Percentiles rank a stretch among this genome's conserved stretches.
Conservation (phyloP, 2,797 vertebrate genomes). For the Chanos chanos region DNA sequence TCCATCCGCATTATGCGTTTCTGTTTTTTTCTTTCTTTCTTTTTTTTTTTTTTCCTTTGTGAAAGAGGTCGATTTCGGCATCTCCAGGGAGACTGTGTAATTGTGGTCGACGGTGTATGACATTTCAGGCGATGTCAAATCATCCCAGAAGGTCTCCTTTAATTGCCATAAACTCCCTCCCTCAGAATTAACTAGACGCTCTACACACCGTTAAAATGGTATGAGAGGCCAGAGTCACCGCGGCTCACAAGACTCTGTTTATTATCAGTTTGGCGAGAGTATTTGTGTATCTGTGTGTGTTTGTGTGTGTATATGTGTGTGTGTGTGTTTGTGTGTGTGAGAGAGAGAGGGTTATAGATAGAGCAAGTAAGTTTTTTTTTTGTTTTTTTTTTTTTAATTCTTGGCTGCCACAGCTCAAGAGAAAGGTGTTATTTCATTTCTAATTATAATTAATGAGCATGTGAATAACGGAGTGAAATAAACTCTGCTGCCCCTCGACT, state of each 20-base stretch:
- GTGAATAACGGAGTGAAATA: too few species aligned
- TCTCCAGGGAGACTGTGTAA: conserved; percentile 10
- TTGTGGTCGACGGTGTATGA: conserved; percentile 28
- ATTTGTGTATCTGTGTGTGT: not conserved
- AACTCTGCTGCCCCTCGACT: too few species aligned
- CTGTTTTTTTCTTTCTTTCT: conserved; percentile 1
- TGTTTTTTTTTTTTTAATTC: too few species aligned
- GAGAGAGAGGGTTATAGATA: too few species aligned
- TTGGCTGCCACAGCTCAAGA: not conserved
- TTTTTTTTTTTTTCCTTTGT: not conserved
- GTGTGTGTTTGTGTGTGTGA: not conserved
- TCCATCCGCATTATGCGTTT: conserved; percentile 13
- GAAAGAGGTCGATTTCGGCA: not conserved
- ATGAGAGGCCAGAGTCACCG: not conserved
- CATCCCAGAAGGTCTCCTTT: conserved; percentile 16
- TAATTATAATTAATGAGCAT: conserved; percentile 18
- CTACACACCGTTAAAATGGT: not conserved
- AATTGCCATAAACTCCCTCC: conserved; percentile 32
- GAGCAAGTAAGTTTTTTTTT: too few species aligned
- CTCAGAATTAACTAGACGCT: conserved; percentile 15
- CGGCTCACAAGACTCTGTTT: not conserved
- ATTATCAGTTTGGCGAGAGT: not conserved
- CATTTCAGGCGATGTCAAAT: conserved; percentile 31
- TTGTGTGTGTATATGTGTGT: not conserved
- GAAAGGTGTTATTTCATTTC: conserved; percentile 3